Conservation (phyloP, 2,113 vertebrate genomes). For the Scatophagus argus region DNA sequence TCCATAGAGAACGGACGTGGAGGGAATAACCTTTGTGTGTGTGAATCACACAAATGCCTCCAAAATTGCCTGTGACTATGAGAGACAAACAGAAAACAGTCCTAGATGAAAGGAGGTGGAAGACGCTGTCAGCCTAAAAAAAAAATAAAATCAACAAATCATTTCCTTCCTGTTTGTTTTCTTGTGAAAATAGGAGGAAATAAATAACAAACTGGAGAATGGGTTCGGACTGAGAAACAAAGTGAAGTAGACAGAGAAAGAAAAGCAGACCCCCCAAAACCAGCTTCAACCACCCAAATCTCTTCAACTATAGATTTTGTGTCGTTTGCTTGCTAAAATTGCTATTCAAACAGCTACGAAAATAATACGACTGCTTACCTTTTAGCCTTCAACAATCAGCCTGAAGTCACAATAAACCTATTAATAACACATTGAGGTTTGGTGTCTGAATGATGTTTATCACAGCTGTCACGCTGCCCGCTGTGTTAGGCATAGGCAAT, state of each 20-base stretch:
- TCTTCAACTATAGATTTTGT: too few species aligned
- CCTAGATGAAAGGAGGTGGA: slow-evolving; percentile 40
- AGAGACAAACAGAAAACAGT: slow-evolving; percentile 31
- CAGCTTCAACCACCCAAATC: neutral
- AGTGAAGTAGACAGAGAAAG: neutral
- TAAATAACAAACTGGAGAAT: neutral
- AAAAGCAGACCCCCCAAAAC: neutral
- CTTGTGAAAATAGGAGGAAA: slow-evolving; percentile 19
- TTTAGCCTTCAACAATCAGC: too few species aligned
- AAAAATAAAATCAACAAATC: slow-evolving; percentile 16
- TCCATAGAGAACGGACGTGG: slow-evolving; percentile 22
- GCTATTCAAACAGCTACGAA: too few species aligned
- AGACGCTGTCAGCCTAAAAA: neutral
- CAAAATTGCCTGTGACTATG: slow-evolving; percentile 28
- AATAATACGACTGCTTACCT: too few species aligned
- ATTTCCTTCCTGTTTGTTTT: slow-evolving; percentile 17
- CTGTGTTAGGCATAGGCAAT: too few species aligned
- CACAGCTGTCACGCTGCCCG: too few species aligned
- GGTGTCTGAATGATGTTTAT: too few species aligned
- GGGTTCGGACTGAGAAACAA: neutral
- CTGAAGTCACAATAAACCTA: too few species aligned
- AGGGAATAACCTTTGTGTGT: slow-evolving; percentile 34
- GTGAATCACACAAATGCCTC: slow-evolving; percentile 33
- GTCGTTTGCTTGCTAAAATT: too few species aligned
- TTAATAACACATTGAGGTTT: too few species aligned